Evolutionary conservation across 2,888 invertebrate species (phyloP).

Genomic region (Imbricaverruca yamaguchii): DNA sequence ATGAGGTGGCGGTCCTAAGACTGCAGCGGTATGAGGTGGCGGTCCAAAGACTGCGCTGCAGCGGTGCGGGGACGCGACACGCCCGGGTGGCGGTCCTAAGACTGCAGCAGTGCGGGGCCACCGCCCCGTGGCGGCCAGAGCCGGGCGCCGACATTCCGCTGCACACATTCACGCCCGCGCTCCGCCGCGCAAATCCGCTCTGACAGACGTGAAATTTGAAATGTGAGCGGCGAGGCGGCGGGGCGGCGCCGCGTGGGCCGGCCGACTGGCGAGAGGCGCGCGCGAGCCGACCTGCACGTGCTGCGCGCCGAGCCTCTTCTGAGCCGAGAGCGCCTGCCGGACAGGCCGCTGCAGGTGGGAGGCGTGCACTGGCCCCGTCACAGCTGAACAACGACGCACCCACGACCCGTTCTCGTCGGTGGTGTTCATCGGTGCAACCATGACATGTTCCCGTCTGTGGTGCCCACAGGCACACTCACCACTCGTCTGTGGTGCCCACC

Average conservation of each 20-base stretch:
- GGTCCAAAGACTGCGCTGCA: not conserved
- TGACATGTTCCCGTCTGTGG: not conserved
- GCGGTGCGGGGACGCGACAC: not conserved
- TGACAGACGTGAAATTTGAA: not conserved
- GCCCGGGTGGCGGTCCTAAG: too few species aligned
- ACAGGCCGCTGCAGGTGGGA: too few species aligned
- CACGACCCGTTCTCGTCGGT: not conserved
- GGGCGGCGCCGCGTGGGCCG: not conserved
- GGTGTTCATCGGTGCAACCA: not conserved
- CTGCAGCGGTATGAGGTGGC: not conserved
- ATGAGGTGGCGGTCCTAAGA: too few species aligned
- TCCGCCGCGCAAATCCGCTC: not conserved
- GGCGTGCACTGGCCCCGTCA: not conserved
- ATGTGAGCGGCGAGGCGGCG: not conserved
- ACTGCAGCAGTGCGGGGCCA: too few species aligned
- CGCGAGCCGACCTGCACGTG: too few species aligned
- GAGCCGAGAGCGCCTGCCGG: too few species aligned
- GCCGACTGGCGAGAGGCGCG: too few species aligned
- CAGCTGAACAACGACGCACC: not conserved
- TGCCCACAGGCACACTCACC: not conserved
- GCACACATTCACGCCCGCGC: not conserved
- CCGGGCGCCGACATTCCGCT: not conserved
- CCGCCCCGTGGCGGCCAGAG: too few species aligned
- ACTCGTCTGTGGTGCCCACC: too few species aligned
- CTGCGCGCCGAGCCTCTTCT: too few species aligned